Evolutionary conservation across 2,888 invertebrate species (phyloP), one percentile per base, ranked within the genome.

Genomic region (Drosophila seclusa): DNA sequence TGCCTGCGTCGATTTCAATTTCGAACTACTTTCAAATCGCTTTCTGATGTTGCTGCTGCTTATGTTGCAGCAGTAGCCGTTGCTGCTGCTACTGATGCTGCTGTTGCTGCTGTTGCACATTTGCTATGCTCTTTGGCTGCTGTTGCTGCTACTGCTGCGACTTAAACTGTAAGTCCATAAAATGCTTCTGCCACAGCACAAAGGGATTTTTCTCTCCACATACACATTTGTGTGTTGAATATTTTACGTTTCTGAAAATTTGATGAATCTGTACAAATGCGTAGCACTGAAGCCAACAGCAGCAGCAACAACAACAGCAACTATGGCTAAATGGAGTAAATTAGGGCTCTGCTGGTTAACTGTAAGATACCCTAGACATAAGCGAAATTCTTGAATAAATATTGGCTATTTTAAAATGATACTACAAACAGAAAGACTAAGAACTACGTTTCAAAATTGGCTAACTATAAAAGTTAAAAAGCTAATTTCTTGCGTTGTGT

Each of bases 181-280:
- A 89, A 89, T 89, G 89, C 84, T 82, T 89, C 82, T 84, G 84
- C 82, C 87, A 69, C 77, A 69, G 77, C 89, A 77, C 83, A 84
- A 88, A 84, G 83, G 83, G 83, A 84, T 78, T 82, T 82, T 72
- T 78, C 36, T 45, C 42, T 57, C 31, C 54, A 32, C 53, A 48
- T 18, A 18, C 18, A 59, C 42, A 49, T 61, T 40, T 50, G 18
- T 52, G 72, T 73, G 80, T 85, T 83, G 69, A 80, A 81, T 82
- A 86, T 83, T 89, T 83, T 82, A 87, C 77, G 78, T 83, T 78
- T 85, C 80, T 82, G 85, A 90, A 86, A 90, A 90, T 90, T 89
- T 89, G 90, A 89, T 90, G 90, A 83, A 89, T 89, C 87, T 89
- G 80, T 82, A 89, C 87, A 87, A 89, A 80, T 89, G 85, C 85